Base-by-base conservation (phyloP, 2,113 vertebrate genomes). In the Pelodiscus sinensis region DNA sequence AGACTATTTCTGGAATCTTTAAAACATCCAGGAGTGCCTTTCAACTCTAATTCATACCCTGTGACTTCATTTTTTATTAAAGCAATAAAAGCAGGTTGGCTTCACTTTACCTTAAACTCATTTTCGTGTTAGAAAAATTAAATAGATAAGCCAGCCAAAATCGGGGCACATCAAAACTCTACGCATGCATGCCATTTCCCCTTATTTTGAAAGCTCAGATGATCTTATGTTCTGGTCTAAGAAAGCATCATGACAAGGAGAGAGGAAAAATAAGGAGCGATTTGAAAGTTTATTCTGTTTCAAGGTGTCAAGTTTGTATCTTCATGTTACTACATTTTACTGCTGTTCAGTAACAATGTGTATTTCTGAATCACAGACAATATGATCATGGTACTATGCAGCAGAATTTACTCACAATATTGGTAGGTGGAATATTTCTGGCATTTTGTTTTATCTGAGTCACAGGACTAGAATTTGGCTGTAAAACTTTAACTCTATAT, bases 1-100 rank as follows among this genome's bases (percentile, higher is more conserved):
- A 95, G 85, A 85, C 90, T 82, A 93, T 84, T 95, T 95, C 81
- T 87, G 81, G 82, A 96, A 94, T 91, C 79, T 81, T 89, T 92
- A 94, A 50, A 94, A 90, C 68, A 89, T 90, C 60, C 89, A 87
- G 88, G 83, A 89, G 84, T 27, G 84, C 95, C 93, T 94, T 89
- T 79, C 22, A 93, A 87, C 75, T 90, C 83, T 22, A 27, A n/a
- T 82, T 88, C n/a, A 18, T 29, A 57, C 90, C 93, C 83, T 91
- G 54, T 79, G 52, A 22, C 60, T 93, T 54, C 50, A 87, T 62
- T 93, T 92, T 44, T 62, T 86, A 25, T 85, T 82, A 86, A 91
- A 96, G 50, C 27, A 57, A n/a, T 5, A 31, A 85, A 88, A 92
- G 38, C 55, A 85, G 57, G 8, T 50, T 92, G n/a, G 16, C 18